Base-by-base conservation (phyloP, 2,113 vertebrate genomes). In the Bambusicola thoracicus region DNA sequence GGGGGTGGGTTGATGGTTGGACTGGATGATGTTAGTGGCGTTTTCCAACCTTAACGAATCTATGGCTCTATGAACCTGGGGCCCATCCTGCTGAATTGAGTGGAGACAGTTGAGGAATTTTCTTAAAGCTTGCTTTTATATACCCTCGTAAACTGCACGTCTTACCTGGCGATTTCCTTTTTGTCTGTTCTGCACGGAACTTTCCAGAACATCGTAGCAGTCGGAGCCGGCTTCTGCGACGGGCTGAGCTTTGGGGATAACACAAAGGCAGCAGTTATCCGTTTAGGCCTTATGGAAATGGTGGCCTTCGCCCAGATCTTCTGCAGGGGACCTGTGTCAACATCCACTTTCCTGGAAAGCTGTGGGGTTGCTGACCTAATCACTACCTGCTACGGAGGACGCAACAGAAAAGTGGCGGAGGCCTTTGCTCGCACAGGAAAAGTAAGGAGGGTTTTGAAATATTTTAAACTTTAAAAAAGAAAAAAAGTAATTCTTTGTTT, bases 201-300 rank as follows among this genome's bases (percentile, higher is more conserved):
- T 25, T 44, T 78, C 9, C 8, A 99, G 98, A 99, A 99, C 73
- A 98, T 99, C 0, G 98, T 99, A 38, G 98, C 98, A 0, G 98
- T 99, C 3, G 98, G 98, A 1, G 98, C 98, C 0, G 98, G 98
- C 0, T 99, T 99, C 97, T 99, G 98, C 13, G 99, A 99, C 1
- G 98, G 98, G 3, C 95, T 99, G 17, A 96, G 94, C 1, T 98
- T 96, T 0, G 99, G 99, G 0, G 98, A 99, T 85, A 99, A 99
- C 75, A 99, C 99, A 13, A 99, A 99, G 95, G 98, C 99, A 7
- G 98, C 98, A 1, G 98, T 99, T 59, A 99, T 99, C 95, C 92
- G 98, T 10, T 93, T 99, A 91, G 98, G 98, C 32, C 97, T 99
- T 62, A 99, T 99, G 99, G 99, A 99, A 81, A 99, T 99, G 98